A percentile compares a stretch with the other conserved stretches of the same genome.
These are phyloP conservation scores for Graphium colonna DNA, from an alignment of 2,888 invertebrate species.

Conservation along the genomic window DNA sequence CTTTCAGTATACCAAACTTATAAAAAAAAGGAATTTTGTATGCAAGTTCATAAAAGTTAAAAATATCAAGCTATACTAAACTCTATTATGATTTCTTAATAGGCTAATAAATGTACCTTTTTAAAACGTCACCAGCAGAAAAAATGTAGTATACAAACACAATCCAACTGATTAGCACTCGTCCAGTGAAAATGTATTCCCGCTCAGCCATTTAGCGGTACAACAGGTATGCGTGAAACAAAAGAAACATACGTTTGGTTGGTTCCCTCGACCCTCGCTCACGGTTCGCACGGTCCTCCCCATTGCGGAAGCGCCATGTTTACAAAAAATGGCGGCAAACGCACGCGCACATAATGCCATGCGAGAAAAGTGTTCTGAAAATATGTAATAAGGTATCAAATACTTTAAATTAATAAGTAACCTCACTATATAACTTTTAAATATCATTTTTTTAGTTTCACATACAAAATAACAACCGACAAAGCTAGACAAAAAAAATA, in stretches of 20 bases:
- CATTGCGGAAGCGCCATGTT: slow-evolving; percentile 62
- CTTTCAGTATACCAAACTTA: no score
- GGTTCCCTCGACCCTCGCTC: slow-evolving; percentile 57
- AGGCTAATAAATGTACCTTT: no score
- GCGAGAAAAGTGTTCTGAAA: slow-evolving; percentile 25
- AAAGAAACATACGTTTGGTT: slow-evolving; percentile 62
- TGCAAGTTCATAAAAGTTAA: no score
- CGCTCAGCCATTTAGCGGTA: slow-evolving; percentile 19
- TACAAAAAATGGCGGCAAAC: slow-evolving; percentile 50
- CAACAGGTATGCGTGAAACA: slow-evolving; percentile 46
- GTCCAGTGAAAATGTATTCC: slow-evolving; percentile 12
- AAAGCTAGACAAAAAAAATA: no score
- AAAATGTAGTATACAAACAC: no score
- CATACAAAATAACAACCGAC: no score
- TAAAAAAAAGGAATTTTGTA: no score
- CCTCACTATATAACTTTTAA: no score
- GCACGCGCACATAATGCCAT: slow-evolving; percentile 47
- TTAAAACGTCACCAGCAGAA: no score
- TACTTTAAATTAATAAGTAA: slow-evolving; percentile 2
- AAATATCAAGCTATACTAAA: no score
- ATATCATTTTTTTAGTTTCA: no score
- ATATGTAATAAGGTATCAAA: slow-evolving; percentile 4
- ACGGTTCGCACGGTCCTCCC: slow-evolving; percentile 63
- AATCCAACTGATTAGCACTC: slow-evolving; percentile 6
- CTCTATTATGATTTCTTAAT: no score